Base-by-base conservation (phyloP, 2,113 vertebrate species). In the Campylomormyrus tamandua region DNA sequence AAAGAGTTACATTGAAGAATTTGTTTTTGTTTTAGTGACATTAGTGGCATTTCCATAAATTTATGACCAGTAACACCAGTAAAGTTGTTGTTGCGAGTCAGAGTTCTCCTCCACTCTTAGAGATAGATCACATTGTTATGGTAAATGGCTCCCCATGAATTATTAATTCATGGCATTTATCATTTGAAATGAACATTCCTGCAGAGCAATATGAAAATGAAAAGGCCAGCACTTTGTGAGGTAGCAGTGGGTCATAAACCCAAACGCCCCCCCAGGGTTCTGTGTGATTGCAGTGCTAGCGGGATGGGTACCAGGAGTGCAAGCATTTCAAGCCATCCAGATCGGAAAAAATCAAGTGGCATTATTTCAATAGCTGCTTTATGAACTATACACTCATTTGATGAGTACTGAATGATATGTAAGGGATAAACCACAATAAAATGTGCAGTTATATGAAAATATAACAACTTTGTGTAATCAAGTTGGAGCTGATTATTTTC, bases 151-250 rank as follows among this genome's bases (percentile, higher is more conserved):
- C n/a, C 4, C 83, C 11, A 31, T 46, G 46, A 42, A 85, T 85
- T 50, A 85, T 85, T 50, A 85, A 45, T 46, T 50, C 11, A 50
- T 27, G n/a, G 24, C 21, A 49, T 50, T 85, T 85, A 49, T 85
- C 83, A 85, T 85, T 85, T 85, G 42, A n/a, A 85, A 49, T 49
- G 35, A 83, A 77, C 85, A 46, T 88, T 91, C 39, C 91, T n/a
- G 10, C 10, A 92, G 46, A 88, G 88, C 90, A 90, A 52, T 74
- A 58, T 90, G 88, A 91, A 94, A 95, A 94, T 93, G 92, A 93
- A 94, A 93, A 93, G 90, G 85, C 91, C 91, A 94, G 91, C 90
- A 91, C 85, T 94, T 93, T 91, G 87, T 90, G 90, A 87, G 5
- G 91, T 27, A 50, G 66, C 66, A 74, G 45, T 24, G 24, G 88